A percentile compares a stretch with the other conserved stretches of the same genome.
Conservation (phyloP, 2,797 vertebrate genomes). For the Alcedo atthis region DNA sequence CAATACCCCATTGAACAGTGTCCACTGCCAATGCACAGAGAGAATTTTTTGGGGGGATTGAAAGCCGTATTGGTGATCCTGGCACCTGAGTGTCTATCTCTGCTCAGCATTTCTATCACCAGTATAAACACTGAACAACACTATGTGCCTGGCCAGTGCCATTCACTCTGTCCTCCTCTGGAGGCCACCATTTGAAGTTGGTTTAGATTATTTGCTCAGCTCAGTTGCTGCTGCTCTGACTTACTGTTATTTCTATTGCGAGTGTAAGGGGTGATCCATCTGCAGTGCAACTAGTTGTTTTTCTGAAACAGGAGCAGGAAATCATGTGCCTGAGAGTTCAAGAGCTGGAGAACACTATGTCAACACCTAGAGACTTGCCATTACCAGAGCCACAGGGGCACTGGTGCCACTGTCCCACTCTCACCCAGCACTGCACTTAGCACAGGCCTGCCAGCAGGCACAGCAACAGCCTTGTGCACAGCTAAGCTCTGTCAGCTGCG, state of each 20-base stretch:
- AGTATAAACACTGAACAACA: not conserved
- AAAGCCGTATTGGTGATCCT: not conserved
- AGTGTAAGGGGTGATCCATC: not conserved
- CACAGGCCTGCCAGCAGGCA: not conserved
- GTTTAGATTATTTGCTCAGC: not conserved
- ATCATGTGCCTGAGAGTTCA: not conserved
- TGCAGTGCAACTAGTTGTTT: not conserved
- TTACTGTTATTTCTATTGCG: not conserved
- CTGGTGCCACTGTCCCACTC: not conserved
- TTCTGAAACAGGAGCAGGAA: not conserved
- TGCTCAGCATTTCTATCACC: not conserved
- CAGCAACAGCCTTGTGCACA: not conserved
- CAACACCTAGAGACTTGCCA: not conserved
- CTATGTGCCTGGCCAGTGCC: not conserved
- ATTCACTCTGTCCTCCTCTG: not conserved
- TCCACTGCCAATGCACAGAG: not conserved
- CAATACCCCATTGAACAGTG: not conserved
- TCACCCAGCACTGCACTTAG: not conserved
- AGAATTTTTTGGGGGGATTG: not conserved
- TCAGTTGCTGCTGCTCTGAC: not conserved
- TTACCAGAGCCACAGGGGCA: fast-evolving
- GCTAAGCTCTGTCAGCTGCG: not conserved
- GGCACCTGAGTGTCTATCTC: not conserved
- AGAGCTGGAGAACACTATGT: not conserved
- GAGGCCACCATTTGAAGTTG: not conserved